phyloP scores from a whole-genome alignment of 2,113 vertebrate species.

The Larimichthys polyactis region DNA sequence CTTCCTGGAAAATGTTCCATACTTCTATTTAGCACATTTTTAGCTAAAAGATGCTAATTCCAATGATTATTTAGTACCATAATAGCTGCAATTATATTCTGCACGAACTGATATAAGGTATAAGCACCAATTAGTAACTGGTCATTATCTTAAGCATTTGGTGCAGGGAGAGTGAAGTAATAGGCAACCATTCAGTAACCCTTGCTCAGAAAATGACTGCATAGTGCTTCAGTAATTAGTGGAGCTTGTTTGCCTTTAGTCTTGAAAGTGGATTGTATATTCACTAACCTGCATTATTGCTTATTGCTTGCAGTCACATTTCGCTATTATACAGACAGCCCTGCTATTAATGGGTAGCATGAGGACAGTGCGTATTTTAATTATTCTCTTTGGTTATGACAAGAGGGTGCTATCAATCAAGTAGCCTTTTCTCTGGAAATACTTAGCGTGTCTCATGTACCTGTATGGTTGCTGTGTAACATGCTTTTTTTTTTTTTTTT shows the following conservation, averaged over 20 bases:
- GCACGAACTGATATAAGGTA: conserved; percentile 86
- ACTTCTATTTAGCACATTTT: conserved; percentile 72
- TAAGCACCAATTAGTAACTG: conserved; percentile 90
- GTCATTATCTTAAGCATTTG: conserved; percentile 90
- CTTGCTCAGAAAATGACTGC: conserved; percentile 75
- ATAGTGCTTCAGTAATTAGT: conserved; percentile 83
- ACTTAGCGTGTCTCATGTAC: conserved; percentile 14
- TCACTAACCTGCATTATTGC: conserved; percentile 72
- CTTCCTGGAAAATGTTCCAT: conserved; percentile 68
- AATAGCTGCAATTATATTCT: conserved; percentile 89
- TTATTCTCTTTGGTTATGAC: conserved; percentile 52
- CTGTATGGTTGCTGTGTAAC: background rate
- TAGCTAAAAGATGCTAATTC: conserved; percentile 85
- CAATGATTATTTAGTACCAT: conserved; percentile 85
- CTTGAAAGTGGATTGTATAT: conserved; percentile 79
- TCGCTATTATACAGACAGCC: conserved; percentile 64
- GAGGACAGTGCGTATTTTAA: conserved; percentile 62
- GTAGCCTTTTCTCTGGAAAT: conserved; percentile 4
- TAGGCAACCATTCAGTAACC: conserved; percentile 83
- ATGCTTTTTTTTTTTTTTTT: background rate
- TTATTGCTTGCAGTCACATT: conserved; percentile 65
- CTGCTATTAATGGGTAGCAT: conserved; percentile 56
- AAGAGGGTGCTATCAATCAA: conserved; percentile 45
- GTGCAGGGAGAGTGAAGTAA: conserved; percentile 86
- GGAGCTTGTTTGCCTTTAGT: conserved; percentile 79